A percentile compares a stretch with the other conserved stretches of the same genome.
Evolutionary conservation across 2,113 vertebrate genomes (phyloP).

Genomic region (Axis porcinus): DNA sequence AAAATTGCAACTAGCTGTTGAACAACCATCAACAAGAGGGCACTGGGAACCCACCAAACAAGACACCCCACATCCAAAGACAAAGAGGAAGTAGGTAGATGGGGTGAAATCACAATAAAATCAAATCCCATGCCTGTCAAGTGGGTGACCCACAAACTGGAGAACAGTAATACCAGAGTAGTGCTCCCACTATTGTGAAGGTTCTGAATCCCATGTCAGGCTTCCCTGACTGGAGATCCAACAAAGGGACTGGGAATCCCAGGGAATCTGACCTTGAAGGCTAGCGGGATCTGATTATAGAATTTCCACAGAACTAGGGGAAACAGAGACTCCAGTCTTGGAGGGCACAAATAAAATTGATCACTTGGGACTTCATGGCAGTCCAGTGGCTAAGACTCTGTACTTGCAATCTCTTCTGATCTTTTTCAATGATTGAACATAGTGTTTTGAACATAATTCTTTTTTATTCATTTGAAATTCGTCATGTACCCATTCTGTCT

Average conservation of each 20-base stretch:
- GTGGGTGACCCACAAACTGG: not conserved
- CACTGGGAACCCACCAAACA: not conserved
- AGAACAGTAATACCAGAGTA: not conserved
- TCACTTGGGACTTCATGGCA: not conserved
- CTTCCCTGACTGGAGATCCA: not conserved
- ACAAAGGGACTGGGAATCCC: not conserved
- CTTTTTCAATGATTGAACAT: not conserved
- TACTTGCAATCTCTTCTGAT: not conserved
- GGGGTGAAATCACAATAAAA: not conserved
- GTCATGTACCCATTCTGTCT: not conserved
- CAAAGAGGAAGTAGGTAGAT: not conserved
- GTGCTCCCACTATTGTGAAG: not conserved
- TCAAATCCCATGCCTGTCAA: not conserved
- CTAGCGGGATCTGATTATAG: not conserved
- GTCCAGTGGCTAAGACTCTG: not conserved
- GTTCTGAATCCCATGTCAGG: not conserved
- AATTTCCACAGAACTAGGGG: not conserved
- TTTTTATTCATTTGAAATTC: not conserved
- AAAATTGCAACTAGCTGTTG: not conserved
- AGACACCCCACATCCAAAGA: not conserved
- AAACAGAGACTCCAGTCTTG: not conserved
- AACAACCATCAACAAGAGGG: not conserved
- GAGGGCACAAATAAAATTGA: not conserved
- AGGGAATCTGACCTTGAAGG: not conserved
- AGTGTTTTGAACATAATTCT: not conserved